These are phyloP conservation scores for Desmodus rotundus DNA, from an alignment of 2,113 vertebrate genomes.

Conservation along the genomic window DNA sequence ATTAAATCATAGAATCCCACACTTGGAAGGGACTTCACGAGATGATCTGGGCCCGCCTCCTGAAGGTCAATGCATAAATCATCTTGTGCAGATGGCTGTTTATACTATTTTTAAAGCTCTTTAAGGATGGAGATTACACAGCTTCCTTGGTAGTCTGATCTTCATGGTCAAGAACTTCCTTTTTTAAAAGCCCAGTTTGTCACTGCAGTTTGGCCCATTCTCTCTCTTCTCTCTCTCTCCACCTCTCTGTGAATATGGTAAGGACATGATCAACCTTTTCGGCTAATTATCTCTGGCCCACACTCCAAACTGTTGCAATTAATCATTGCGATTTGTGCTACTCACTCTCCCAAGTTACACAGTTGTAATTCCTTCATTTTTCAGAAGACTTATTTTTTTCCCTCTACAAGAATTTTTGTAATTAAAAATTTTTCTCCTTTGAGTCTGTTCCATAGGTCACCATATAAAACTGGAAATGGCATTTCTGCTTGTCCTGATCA, in stretches of 20 bases:
- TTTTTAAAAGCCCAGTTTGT: conserved; percentile 66
- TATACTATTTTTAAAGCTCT: conserved; percentile 79
- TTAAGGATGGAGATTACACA: conserved; percentile 76
- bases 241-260: conserved; percentile 27
- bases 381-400: not conserved
- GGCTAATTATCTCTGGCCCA: conserved; percentile 57
- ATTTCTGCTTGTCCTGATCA: not conserved
- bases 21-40: conserved; percentile 77
- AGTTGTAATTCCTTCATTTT: conserved; percentile 37
- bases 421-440: not conserved
- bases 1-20: conserved; percentile 79
- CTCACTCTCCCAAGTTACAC: not conserved
- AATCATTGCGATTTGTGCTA: conserved; percentile 49
- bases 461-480: not conserved
- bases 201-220: conserved; percentile 57
- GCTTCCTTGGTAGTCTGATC: conserved; percentile 76
- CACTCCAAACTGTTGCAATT: not conserved
- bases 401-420: not conserved
- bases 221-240: not conserved
- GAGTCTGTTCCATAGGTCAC: not conserved
- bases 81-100: conserved; percentile 77
- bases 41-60: conserved; percentile 76
- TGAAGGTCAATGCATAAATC: conserved; percentile 79
- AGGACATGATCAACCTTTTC: conserved; percentile 20
- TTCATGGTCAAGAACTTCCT: conserved; percentile 77